Percentiles rank a stretch among this genome's conserved stretches.
Conservation (phyloP, 2,797 vertebrate genomes). For the Glossophaga mutica region DNA sequence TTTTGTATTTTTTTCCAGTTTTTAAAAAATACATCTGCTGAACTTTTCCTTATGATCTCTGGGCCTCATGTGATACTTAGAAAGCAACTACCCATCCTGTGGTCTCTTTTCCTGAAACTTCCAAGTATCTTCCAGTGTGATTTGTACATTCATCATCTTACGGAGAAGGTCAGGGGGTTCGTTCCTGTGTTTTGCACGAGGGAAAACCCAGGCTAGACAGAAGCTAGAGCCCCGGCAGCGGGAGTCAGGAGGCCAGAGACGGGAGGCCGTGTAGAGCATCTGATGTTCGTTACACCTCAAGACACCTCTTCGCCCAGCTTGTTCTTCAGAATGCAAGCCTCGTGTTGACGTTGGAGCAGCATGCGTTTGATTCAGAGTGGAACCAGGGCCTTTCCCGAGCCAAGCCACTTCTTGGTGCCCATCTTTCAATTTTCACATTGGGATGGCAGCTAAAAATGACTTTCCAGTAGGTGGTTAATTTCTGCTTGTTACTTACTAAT, state of each 20-base stretch:
- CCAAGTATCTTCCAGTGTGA: neutral
- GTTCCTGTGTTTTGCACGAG: neutral
- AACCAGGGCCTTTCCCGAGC: neutral
- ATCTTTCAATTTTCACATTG: slow-evolving; percentile 41
- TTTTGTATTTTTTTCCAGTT: neutral
- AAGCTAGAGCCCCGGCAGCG: too few species aligned
- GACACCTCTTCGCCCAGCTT: accelerated
- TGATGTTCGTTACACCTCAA: neutral
- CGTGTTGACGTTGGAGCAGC: neutral
- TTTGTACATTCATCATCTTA: neutral
- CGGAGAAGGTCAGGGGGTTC: neutral
- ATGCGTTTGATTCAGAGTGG: neutral
- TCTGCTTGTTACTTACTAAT: slow-evolving; percentile 72
- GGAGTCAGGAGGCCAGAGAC: neutral
- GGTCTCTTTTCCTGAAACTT: neutral
- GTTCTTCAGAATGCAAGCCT: neutral
- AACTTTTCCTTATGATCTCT: neutral
- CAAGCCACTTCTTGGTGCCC: slow-evolving; percentile 10
- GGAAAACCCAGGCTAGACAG: neutral
- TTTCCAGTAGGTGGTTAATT: slow-evolving; percentile 70
- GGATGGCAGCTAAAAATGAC: slow-evolving; percentile 73
- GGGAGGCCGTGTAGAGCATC: accelerated
- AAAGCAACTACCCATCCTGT: neutral
- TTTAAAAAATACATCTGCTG: neutral
- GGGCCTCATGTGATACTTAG: neutral